phyloP scores from a whole-genome alignment of 2,888 invertebrate genomes.

The Mythimna lalbum region DNA sequence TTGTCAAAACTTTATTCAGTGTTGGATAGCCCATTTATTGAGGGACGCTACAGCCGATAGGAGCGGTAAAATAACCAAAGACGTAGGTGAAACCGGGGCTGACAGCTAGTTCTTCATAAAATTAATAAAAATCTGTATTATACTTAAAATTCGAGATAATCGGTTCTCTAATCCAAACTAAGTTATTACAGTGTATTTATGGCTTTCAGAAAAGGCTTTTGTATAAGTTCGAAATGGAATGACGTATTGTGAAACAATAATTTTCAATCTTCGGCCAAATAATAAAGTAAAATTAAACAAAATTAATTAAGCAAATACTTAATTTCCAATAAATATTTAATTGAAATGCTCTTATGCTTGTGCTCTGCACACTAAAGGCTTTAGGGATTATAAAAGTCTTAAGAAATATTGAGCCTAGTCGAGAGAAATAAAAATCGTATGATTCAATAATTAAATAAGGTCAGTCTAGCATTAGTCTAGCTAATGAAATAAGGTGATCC shows the following conservation, averaged over 20 bases:
- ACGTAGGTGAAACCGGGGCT: no score
- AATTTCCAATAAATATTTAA: neutral
- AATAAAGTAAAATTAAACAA: neutral
- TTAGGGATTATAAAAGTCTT: neutral
- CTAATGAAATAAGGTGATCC: slow-evolving; percentile 45
- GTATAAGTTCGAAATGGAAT: neutral
- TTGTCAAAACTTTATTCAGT: no score
- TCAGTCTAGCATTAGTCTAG: slow-evolving; percentile 6
- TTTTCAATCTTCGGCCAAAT: neutral
- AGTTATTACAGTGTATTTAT: neutral
- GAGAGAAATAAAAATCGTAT: slow-evolving; percentile 36
- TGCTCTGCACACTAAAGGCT: neutral
- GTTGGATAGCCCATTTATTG: no score
- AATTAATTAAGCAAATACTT: neutral
- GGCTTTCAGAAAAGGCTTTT: neutral
- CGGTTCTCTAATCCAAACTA: neutral
- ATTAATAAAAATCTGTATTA: neutral
- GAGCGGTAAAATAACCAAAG: no score
- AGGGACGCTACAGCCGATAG: no score
- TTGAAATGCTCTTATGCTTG: slow-evolving; percentile 1
- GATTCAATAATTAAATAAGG: slow-evolving; percentile 43
- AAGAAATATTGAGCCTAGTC: neutral
- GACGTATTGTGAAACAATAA: neutral
- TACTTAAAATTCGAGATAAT: neutral
- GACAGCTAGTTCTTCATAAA: neutral